Conservation (phyloP, 2,888 invertebrate species). For the Adelognathus sp. region DNA sequence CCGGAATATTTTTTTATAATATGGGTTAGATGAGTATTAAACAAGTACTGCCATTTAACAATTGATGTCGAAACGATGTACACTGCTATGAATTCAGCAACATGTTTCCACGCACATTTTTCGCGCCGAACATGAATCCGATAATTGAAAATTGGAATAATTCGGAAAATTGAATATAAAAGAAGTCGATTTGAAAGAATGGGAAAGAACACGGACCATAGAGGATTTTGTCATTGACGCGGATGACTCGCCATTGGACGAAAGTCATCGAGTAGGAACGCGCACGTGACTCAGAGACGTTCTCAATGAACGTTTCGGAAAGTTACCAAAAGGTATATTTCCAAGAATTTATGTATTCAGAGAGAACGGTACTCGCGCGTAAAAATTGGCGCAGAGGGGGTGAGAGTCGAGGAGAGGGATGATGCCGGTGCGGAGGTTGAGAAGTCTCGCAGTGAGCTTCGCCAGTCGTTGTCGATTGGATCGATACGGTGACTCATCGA, state of each 20-base stretch:
- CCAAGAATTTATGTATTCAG: constrained; percentile 72
- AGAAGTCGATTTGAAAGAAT: background rate
- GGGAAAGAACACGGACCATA: background rate
- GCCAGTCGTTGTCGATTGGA: constrained; percentile 67
- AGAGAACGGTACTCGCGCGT: constrained; percentile 63
- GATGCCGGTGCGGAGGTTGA: constrained; percentile 44
- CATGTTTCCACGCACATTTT: no score
- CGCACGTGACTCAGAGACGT: constrained; percentile 18
- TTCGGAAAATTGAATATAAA: background rate
- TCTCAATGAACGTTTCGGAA: constrained; percentile 4
- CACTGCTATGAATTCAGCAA: no score
- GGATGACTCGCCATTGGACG: background rate
- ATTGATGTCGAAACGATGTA: no score
- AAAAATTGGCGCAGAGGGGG: constrained; percentile 48
- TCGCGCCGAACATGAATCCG: no score
- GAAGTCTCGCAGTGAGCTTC: constrained; percentile 54
- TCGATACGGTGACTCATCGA: constrained; percentile 80
- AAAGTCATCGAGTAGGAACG: background rate
- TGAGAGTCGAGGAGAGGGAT: constrained; percentile 38
- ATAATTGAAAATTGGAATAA: no score
- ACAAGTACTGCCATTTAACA: no score
- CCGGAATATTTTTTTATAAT: no score
- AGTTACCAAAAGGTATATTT: constrained; percentile 46
- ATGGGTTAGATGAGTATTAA: no score
- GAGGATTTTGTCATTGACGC: background rate